Conservation (phyloP, 1,140 invertebrate species). For the Platyscapa corneri region DNA sequence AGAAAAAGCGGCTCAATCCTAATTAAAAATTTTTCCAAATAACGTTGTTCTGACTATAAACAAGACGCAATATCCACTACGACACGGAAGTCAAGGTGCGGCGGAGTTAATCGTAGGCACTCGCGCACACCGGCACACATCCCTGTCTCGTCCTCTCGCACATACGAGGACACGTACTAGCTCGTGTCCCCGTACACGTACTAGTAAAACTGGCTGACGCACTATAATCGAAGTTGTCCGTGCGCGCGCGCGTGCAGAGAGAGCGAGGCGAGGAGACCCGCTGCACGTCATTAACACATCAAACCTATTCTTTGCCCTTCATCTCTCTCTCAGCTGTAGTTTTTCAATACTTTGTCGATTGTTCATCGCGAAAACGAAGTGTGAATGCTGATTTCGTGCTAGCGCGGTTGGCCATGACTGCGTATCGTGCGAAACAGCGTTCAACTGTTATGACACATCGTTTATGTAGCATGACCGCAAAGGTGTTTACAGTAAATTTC, state of each 20-base stretch:
- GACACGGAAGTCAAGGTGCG: conserved; percentile 54
- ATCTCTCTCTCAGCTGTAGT: neutral
- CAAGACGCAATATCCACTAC: neutral
- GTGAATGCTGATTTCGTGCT: conserved; percentile 8
- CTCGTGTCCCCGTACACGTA: conserved; percentile 61
- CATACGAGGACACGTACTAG: conserved; percentile 6
- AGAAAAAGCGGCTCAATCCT: neutral
- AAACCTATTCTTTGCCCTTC: neutral
- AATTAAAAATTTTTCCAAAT: conserved; percentile 3
- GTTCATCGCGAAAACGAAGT: conserved; percentile 25
- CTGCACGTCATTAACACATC: neutral
- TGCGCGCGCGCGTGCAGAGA: neutral
- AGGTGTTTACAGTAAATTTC: neutral
- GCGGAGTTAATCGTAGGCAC: neutral
- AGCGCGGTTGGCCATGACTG: neutral
- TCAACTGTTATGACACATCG: neutral
- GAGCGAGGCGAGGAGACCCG: neutral
- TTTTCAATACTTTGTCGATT: neutral
- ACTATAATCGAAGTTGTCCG: neutral
- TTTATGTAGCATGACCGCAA: neutral
- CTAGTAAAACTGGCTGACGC: conserved; percentile 29
- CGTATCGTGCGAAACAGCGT: neutral
- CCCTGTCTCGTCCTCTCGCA: conserved; percentile 22
- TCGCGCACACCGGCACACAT: conserved; percentile 7
- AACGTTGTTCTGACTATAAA: neutral